phyloP scores from a whole-genome alignment of 2,888 invertebrate species.

The Arrhopalites spinosus region DNA sequence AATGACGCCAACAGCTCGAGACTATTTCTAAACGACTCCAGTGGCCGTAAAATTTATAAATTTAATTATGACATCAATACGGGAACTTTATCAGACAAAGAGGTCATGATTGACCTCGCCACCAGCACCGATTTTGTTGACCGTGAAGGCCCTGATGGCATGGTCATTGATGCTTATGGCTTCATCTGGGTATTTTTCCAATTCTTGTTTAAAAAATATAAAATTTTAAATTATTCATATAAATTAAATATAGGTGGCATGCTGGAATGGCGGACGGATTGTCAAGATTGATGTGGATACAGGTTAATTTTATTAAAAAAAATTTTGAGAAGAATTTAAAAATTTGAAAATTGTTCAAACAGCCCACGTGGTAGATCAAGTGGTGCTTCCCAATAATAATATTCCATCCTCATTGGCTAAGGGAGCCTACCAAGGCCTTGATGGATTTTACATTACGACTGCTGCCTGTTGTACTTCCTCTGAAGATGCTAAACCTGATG shows the following conservation, averaged over 20 bases:
- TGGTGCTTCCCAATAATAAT: neutral
- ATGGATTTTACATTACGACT: slow-evolving; percentile 25
- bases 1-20: slow-evolving; percentile 12
- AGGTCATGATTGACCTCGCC: slow-evolving; percentile 13
- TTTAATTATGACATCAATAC: slow-evolving; percentile 31
- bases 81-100: slow-evolving; percentile 14
- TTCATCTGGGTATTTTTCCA: slow-evolving; percentile 31
- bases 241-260: too few species aligned
- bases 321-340: too few species aligned
- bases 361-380: slow-evolving; percentile 30
- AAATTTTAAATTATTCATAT: too few species aligned
- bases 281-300: slow-evolving; percentile 30
- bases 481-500: slow-evolving; percentile 7
- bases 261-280: slow-evolving; percentile 25
- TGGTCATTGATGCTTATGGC: slow-evolving; percentile 25
- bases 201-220: too few species aligned
- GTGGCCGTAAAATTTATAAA: slow-evolving; percentile 25
- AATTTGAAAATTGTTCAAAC: neutral
- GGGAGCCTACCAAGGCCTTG: slow-evolving; percentile 21
- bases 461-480: slow-evolving; percentile 8
- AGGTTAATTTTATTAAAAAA: too few species aligned
- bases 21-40: slow-evolving; percentile 30
- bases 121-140: slow-evolving; percentile 19
- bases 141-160: slow-evolving; percentile 32
- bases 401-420: slow-evolving; percentile 30